Evolutionary conservation across 2,113 vertebrate genomes (phyloP).

Genomic region (Polypterus bichir): DNA sequence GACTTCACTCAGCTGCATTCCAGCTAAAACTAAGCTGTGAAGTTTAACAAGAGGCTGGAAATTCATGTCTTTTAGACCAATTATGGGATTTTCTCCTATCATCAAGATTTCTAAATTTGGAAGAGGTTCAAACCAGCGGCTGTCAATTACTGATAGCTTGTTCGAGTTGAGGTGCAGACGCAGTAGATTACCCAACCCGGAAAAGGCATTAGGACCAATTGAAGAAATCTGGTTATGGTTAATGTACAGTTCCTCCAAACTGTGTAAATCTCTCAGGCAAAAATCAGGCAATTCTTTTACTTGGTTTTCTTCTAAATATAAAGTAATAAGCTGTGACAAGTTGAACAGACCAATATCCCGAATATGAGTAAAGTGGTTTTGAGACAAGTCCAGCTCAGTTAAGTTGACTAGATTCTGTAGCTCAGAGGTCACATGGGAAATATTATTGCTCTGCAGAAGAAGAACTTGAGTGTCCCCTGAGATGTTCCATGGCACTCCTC

Average conservation of each 20-base stretch:
- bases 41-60: constrained; percentile 54
- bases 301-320: constrained; percentile 66
- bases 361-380: constrained; percentile 60
- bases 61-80: constrained; percentile 51
- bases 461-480: constrained; percentile 57
- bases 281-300: constrained; percentile 53
- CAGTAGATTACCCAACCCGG: constrained; percentile 44
- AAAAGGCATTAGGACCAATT: constrained; percentile 53
- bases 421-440: constrained; percentile 44
- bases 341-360: constrained; percentile 44
- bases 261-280: constrained; percentile 49
- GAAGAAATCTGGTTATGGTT: constrained; percentile 63
- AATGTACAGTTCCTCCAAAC: constrained; percentile 63
- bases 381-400: constrained; percentile 64
- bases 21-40: constrained; percentile 61
- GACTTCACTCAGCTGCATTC: constrained; percentile 52
- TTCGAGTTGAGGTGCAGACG: constrained; percentile 67
- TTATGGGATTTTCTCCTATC: constrained; percentile 66
- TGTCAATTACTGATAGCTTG: constrained; percentile 49
- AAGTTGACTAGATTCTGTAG: constrained; percentile 54
- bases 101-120: constrained; percentile 66
- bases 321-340: constrained; percentile 50
- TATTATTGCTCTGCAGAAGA: constrained; percentile 66
- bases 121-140: constrained; percentile 59
- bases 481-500: constrained; percentile 40